These are phyloP conservation scores for Corydoras sp. DNA, from an alignment of 2,113 vertebrate species.

Conservation along the genomic window DNA sequence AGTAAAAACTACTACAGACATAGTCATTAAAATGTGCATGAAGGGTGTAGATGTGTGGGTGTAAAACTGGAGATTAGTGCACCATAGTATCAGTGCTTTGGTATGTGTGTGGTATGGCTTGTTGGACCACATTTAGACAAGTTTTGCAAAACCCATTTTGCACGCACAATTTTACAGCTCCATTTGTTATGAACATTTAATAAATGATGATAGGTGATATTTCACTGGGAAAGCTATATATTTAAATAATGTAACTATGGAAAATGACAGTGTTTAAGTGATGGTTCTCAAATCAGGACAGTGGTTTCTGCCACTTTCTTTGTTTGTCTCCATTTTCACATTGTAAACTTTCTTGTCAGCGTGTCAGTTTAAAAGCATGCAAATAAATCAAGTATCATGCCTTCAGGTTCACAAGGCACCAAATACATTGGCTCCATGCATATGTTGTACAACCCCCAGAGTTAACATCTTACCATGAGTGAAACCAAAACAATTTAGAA, in stretches of 20 bases:
- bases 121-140: slow-evolving; percentile 64
- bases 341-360: not conserved
- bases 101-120: slow-evolving; percentile 63
- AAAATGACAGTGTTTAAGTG: no score
- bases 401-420: not conserved
- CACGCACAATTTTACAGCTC: not conserved
- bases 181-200: no score
- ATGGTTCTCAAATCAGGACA: no score
- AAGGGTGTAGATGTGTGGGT: slow-evolving; percentile 23
- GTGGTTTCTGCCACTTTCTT: not conserved
- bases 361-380: not conserved
- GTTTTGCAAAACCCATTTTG: slow-evolving; percentile 14
- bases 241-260: no score
- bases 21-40: not conserved
- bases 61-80: slow-evolving; percentile 18
- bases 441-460: no score
- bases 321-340: not conserved
- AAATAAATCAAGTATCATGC: not conserved
- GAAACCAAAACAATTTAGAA: not conserved
- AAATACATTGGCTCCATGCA: no score
- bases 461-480: no score
- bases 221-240: no score
- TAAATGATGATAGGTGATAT: no score
- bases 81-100: slow-evolving; percentile 53
- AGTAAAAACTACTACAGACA: not conserved